Base-by-base conservation (phyloP, 2,888 invertebrate genomes). In the Leucophenga maculata region DNA sequence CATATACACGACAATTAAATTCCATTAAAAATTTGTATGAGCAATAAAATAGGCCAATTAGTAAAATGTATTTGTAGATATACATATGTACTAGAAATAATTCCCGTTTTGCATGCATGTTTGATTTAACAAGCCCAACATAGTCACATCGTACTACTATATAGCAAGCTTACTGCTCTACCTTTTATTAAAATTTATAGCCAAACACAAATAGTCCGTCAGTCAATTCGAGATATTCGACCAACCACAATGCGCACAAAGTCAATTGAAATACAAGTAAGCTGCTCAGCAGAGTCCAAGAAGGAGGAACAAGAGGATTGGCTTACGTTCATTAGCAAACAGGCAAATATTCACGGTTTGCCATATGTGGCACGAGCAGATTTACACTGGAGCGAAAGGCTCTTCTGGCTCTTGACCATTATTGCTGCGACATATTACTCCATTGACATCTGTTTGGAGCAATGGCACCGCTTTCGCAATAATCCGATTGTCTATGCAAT, bases 401-500 rank as follows among this genome's bases (percentile, higher is more conserved):
- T 84, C 16, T 83, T 87, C 44, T 88, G 88, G 88, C 50, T 75
- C 3, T 48, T 67, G 1, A 69, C 78, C n/a, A 70, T 87, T 6
- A 44, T 83, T 32, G 74, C 74, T 50, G 83, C 82, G 1, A 77
- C 80, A 0, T 84, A 80, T 59, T 83, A 78, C 31, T 85, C 86
- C 1, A 72, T 80, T 1, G 65, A 67, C 16, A 82, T 84, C 54
- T 87, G 86, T 64, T 74, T 75, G 20, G 74, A 78, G 16, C 87
- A 87, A 64, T 87, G 90, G 85, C 79, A 77, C n/a, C 86, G 90
- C 22, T 91, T 89, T 78, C 87, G 86, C 32, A 86, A 89, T 65
- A 90, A 89, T 82, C 91, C 91, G 0, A 89, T 89, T 16, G 90
- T 90, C 3, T 89, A 90, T 73, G 90, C 90, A 8, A 88, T 90